Evolutionary conservation across 2,888 invertebrate genomes (phyloP), one percentile per base, ranked within the genome.

Genomic region (Amaurobius ferox): DNA sequence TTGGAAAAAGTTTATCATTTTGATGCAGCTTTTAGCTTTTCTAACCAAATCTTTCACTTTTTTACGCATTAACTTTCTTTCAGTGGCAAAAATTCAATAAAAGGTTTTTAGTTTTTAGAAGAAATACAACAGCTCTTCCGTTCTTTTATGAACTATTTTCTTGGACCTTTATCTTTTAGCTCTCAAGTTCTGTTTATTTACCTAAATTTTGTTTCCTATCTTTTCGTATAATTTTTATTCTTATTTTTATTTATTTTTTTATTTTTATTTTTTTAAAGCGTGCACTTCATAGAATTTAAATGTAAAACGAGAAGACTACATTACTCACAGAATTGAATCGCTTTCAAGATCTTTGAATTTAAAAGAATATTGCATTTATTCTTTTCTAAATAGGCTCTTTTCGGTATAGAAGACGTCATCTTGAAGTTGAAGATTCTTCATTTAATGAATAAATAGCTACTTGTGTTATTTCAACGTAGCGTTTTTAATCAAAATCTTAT

Each of bases 131-230:
- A 32, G 62, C 72, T 16, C 66, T 39, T 39, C 28, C 19, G 40
- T n/a, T 35, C 9, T 35, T 62, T 68, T 68, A 68, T 16, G 19
- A 29, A 40, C 55, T 70, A 61, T 32, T 30, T 61, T 30, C 68
- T 48, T 71, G 13, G 29, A 79, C 39, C 40, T 79, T 26, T 71
- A 28, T 72, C 48, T 40, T 28, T 44, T 66, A 16, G 26, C 6
- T 30, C 26, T 39, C 16, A 71, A 83, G 77, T 76, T 71, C 71
- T 55, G 70, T 71, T 83, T 83, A 83, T 83, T 83, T 83, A 83
- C 77, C 83, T 48, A 77, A 71, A 71, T 77, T 71, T 80, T 74
- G 11, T 62, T 39, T 35, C 64, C 28, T 67, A 39, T 26, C 39
- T 44, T 29, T 44, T 35, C 23, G 5, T n/a, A 55, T 16, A 40